phyloP scores from a whole-genome alignment of 2,113 vertebrate genomes.

The Bufo gargarizans region DNA sequence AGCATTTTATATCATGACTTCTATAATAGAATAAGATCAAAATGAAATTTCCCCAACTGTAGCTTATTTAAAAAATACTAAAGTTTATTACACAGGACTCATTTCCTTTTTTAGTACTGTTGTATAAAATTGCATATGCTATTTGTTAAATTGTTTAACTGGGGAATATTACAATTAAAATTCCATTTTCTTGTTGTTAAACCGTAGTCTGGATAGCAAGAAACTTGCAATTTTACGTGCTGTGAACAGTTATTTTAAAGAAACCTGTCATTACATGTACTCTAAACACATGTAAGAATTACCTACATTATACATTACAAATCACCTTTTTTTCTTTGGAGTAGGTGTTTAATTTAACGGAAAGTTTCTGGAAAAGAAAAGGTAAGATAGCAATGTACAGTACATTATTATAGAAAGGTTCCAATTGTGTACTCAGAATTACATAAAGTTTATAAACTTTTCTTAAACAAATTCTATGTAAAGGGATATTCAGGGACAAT shows the following conservation, averaged over 20 bases:
- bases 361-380: conserved; percentile 59
- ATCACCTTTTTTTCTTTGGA: conserved; percentile 49
- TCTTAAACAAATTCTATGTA: not conserved
- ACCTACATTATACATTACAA: conserved; percentile 55
- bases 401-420: conserved; percentile 38
- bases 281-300: conserved; percentile 50
- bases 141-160: conserved; percentile 6
- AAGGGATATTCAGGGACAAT: no score
- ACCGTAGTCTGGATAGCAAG: conserved; percentile 58
- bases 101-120: not conserved
- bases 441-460: not conserved
- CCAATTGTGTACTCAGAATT: not conserved
- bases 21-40: not conserved
- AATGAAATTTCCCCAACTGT: not conserved
- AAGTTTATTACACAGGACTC: not conserved
- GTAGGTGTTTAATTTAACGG: conserved; percentile 59
- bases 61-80: not conserved
- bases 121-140: not conserved
- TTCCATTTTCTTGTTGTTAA: conserved; percentile 21
- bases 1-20: not conserved
- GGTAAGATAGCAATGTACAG: not conserved
- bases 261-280: conserved; percentile 60
- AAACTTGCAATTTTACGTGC: conserved; percentile 62
- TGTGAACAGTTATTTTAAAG: conserved; percentile 60
- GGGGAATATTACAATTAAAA: conserved; percentile 33